Evolutionary conservation across 2,113 vertebrate genomes (phyloP), one percentile per base, ranked within the genome.

Genomic region (Irena cyanogastra): DNA sequence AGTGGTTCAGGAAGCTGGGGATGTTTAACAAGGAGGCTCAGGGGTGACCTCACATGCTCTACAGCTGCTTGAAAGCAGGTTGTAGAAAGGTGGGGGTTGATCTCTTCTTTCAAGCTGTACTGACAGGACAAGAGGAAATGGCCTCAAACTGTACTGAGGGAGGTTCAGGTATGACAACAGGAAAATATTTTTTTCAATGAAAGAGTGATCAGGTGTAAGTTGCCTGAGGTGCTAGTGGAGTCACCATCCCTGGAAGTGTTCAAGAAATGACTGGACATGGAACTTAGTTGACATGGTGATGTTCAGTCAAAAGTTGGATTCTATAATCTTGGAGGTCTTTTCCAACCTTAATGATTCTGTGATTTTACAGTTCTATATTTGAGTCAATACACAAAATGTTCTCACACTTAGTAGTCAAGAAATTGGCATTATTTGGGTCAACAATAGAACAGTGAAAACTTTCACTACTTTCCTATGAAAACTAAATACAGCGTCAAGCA

Each of bases 11-110:
- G 16, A 59, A 81, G 18, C 7, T 57, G 31, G 9, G 13, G 3
- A 8, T 59, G 37, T 9, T 66, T 21, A 66, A 33, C 10, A 9
- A 60, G 11, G 11, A 74, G 60, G 23, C 9, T 60, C 13, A 52
- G 23, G 10, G 5, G 8, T 19, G 52, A 45, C 9, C 31, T 74
- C 12, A 52, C 21, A 49, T 10, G 17, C 42, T 64, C 21, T 74
- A 45, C 16, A 81, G 28, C 33, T 59, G 10, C 33, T 4, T 39
- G 60, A 75, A 66, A 60, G 39, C 13, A 75, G 23, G 8, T 0
- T 52, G 19, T 12, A 60, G 28, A 11, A 19, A 68, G 39, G 11
- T 30, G 53, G 7, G 33, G 4, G 13, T 18, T 0, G 0, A 28
- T 13, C 23, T 39, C 44, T 30, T 59, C 39, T 60, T 39, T 44